A percentile compares a stretch with the other conserved stretches of the same genome.
Conservation (phyloP, 2,888 invertebrate genomes). For the Tipula vernalis region DNA sequence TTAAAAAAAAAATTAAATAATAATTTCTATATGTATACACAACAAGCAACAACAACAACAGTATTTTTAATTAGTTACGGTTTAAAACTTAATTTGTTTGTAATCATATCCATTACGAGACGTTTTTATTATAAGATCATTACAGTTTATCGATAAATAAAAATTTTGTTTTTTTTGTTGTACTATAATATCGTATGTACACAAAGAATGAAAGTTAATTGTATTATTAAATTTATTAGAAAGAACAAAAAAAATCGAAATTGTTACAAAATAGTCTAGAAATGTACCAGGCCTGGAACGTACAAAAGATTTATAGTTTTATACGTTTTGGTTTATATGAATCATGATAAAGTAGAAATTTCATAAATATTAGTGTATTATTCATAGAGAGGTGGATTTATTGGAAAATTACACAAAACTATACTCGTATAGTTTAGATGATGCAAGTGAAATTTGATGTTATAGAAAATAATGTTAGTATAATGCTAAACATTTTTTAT, state of each 20-base stretch:
- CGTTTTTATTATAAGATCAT: neutral
- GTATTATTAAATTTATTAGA: neutral
- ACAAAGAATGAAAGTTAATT: neutral
- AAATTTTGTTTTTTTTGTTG: neutral
- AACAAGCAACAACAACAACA: neutral
- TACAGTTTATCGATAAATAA: neutral
- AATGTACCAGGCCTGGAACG: neutral
- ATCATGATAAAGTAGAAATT: neutral
- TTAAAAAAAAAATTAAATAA: neutral
- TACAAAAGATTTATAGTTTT: neutral
- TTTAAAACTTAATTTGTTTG: conserved; percentile 4
- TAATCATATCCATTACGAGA: neutral
- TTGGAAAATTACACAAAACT: neutral
- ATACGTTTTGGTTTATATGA: neutral
- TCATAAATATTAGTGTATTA: neutral
- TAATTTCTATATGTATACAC: neutral
- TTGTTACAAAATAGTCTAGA: neutral
- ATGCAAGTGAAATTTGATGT: neutral
- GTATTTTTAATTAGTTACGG: neutral
- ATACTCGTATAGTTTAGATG: neutral
- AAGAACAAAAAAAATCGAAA: neutral
- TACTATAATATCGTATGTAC: neutral
- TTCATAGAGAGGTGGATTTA: neutral
- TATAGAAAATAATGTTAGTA: neutral
- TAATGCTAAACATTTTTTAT: neutral